phyloP scores from a whole-genome alignment of 1,140 invertebrate genomes.

The Drosophila punjabiensis region DNA sequence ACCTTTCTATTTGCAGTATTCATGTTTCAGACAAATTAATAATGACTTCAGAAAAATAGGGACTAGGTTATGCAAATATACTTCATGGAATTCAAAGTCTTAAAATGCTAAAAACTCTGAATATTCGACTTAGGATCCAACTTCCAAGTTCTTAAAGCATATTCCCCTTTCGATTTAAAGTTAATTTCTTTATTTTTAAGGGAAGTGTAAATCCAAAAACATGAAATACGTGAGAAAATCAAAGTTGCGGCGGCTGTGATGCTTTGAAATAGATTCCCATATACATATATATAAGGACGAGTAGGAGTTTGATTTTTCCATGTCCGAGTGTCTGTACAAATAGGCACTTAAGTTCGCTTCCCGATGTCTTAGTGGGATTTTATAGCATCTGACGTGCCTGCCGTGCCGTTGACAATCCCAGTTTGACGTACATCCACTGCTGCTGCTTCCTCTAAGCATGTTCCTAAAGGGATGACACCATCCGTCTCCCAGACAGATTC shows the following conservation, averaged over 20 bases:
- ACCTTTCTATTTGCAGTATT: constrained; percentile 18
- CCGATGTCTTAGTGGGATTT: constrained; percentile 69
- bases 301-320: constrained; percentile 30
- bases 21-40: constrained; percentile 40
- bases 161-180: constrained; percentile 3
- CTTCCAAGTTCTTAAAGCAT: neutral
- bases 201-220: constrained; percentile 69
- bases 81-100: neutral
- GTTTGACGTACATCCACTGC: constrained; percentile 72
- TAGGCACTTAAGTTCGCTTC: constrained; percentile 73
- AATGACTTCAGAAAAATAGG: constrained; percentile 19
- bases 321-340: constrained; percentile 53
- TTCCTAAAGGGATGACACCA: constrained; percentile 31
- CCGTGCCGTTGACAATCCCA: constrained; percentile 80
- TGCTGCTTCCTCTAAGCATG: constrained; percentile 51
- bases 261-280: constrained; percentile 47
- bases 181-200: constrained; percentile 20
- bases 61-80: neutral
- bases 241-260: constrained; percentile 40
- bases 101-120: neutral
- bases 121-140: neutral
- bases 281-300: constrained; percentile 23
- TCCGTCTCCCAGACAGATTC: constrained; percentile 49
- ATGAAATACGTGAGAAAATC: constrained; percentile 84
- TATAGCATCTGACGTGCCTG: constrained; percentile 77